Evolutionary conservation across 2,888 invertebrate genomes (phyloP).

Genomic region (Diadegma fenestrale): DNA sequence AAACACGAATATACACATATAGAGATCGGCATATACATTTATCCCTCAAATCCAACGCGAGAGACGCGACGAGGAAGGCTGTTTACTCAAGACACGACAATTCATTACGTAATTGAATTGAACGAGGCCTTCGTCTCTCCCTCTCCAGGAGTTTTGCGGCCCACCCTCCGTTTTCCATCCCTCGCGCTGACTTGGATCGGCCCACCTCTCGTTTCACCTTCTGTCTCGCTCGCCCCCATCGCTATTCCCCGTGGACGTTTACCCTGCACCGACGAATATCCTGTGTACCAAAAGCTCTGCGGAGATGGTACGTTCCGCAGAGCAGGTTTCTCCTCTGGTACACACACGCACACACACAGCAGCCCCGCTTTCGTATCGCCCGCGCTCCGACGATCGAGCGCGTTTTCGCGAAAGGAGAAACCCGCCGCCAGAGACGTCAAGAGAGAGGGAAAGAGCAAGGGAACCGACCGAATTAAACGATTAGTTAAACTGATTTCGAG

Average conservation of each 20-base stretch:
- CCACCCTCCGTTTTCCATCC: conserved; percentile 45
- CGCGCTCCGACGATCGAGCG: conserved; percentile 8
- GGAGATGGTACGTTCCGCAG: conserved; percentile 41
- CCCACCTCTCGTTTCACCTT: conserved; percentile 42
- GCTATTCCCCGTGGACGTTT: conserved; percentile 52
- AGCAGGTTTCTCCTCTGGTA: conserved; percentile 26
- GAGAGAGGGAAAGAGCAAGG: conserved; percentile 53
- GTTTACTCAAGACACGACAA: conserved; percentile 85
- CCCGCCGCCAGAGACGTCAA: neutral
- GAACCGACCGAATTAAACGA: conserved; percentile 84
- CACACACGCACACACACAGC: conserved; percentile 8
- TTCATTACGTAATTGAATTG: conserved; percentile 85
- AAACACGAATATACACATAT: conserved; percentile 15
- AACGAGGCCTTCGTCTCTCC: conserved; percentile 79
- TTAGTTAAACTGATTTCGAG: conserved; percentile 86
- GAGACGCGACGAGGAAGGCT: conserved; percentile 82
- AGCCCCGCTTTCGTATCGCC: conserved; percentile 1
- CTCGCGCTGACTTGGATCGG: conserved; percentile 46
- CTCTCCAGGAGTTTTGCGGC: conserved; percentile 37
- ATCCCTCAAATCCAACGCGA: conserved; percentile 62
- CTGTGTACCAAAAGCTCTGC: conserved; percentile 48
- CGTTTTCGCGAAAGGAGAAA: conserved; percentile 24
- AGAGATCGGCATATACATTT: neutral
- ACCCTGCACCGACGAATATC: conserved; percentile 60
- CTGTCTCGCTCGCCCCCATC: conserved; percentile 38